Evolutionary conservation across 2,797 vertebrate genomes (phyloP), one percentile per base, ranked within the genome.

Genomic region (Capromys pilorides): DNA sequence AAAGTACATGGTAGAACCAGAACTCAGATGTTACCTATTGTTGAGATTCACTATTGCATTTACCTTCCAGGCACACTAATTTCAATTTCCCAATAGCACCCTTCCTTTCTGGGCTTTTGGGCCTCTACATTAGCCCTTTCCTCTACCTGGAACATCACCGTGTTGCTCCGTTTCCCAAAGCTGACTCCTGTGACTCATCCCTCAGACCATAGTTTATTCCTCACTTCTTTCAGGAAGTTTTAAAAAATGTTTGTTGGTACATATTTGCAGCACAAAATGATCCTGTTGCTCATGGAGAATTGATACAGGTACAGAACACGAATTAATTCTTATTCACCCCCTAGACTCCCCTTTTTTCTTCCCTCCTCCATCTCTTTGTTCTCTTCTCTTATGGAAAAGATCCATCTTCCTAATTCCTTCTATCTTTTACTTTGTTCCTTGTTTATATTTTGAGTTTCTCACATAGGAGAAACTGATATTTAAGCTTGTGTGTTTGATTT

Each of bases 61-160:
- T 89, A 54, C 10, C 26, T 57, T 66, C 16, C 26, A 67, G n/a
- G 16, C 22, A 49, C 22, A 31, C 24, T 64, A 75, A 66, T 75
- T 96, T 94, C 94, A 93, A 49, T 91, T 0, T 45, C 80, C 11
- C 41, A 41, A 36, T 2, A 71, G 41, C 26, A 69, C 16, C 5
- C 31, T 84, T 73, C 71, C 51, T 6, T 51, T 21, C 14, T 39
- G 51, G 79, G 41, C 28, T 12, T 39, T 54, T 41, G 41, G 61
- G n/a, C 62, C 85, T 95, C 95, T 94, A 51, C 79, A 6, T 88
- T 41, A 39, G 45, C 14, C 78, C 18, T 49, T 90, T 71, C 10
- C 18, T 94, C 33, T 78, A 2, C 59, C 36, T 51, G 33, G 61
- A 69, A 26, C 1, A 14, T 39, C 41, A 19, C 18, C 39, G 14